Conservation (phyloP, 2,113 vertebrate genomes). For the Ceratotherium simum region DNA sequence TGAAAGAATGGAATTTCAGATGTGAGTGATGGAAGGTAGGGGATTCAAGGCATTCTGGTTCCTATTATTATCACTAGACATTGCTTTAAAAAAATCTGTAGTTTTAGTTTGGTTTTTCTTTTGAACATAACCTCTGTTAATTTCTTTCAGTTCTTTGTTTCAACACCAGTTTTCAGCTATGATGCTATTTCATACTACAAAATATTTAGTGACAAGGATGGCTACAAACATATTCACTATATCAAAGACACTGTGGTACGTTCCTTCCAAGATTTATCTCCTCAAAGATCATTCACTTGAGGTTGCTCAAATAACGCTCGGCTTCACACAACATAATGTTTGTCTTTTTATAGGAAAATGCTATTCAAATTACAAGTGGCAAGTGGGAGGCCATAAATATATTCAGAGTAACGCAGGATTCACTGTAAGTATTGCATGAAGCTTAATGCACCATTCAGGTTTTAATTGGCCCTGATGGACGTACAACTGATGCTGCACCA, state of each 20-base stretch:
- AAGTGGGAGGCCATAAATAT: constrained; percentile 98
- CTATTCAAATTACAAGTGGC: constrained; percentile 93
- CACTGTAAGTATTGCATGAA: constrained; percentile 91
- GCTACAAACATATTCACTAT: constrained; percentile 98
- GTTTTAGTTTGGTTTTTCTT: neutral
- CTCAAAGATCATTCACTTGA: constrained; percentile 78
- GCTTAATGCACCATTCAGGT: constrained; percentile 66
- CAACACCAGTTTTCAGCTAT: constrained; percentile 92
- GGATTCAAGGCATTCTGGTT: neutral
- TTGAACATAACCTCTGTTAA: constrained; percentile 77
- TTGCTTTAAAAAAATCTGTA: neutral
- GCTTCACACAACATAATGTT: constrained; percentile 82
- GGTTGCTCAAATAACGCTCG: constrained; percentile 78
- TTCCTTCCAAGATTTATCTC: constrained; percentile 78
- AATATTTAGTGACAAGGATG: constrained; percentile 94
- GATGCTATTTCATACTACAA: constrained; percentile 96
- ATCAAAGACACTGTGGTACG: constrained; percentile 90
- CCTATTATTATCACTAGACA: neutral
- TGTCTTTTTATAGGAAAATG: constrained; percentile 90
- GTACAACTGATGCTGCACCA: constrained; percentile 44
- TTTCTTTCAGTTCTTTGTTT: constrained; percentile 92
- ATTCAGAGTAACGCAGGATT: constrained; percentile 94
- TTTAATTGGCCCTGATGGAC: constrained; percentile 76
- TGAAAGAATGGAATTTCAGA: constrained; percentile 33
- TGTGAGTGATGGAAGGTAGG: neutral